A percentile compares a stretch with the other conserved stretches of the same genome.
phyloP scores from a whole-genome alignment of 2,888 invertebrate genomes.

The Ichneumoninae sp. region DNA sequence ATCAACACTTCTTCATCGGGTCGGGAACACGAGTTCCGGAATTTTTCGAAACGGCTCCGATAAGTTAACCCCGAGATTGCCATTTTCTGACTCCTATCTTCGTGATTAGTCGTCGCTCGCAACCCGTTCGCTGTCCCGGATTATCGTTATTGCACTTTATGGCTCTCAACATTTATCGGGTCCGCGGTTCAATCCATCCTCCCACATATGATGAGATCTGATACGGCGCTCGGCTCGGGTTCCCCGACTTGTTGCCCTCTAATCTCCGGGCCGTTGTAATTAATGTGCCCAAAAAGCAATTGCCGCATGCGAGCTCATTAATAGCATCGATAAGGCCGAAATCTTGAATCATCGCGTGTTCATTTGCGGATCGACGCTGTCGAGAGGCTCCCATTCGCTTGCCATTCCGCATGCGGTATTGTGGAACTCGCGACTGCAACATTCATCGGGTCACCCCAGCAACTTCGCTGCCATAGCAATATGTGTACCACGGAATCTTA shows the following conservation, averaged over 20 bases:
- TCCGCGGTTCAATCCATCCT: constrained; percentile 5
- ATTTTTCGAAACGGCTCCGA: constrained; percentile 49
- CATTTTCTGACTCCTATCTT: constrained; percentile 40
- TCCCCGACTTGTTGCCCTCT: neutral
- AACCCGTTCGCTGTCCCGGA: constrained; percentile 8
- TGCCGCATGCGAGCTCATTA: neutral
- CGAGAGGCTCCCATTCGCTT: neutral
- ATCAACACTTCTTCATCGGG: neutral
- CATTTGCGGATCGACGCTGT: constrained; percentile 5
- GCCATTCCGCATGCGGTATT: constrained; percentile 22
- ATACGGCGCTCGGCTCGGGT: neutral
- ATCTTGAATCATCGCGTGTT: constrained; percentile 6
- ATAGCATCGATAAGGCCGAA: neutral
- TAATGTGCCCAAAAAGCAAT: neutral
- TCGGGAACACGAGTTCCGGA: constrained; percentile 9
- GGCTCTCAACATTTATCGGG: constrained; percentile 31
- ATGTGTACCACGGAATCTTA: constrained; percentile 63
- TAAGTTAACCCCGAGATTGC: constrained; percentile 33
- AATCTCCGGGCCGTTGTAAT: neutral
- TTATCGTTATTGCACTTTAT: constrained; percentile 36
- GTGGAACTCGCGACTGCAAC: constrained; percentile 24
- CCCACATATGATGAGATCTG: constrained; percentile 7
- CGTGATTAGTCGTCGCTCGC: constrained; percentile 31
- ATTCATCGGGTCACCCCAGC: constrained; percentile 30
- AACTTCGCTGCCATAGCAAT: constrained; percentile 33